phyloP scores from a whole-genome alignment of 2,888 invertebrate genomes.

The Lymantria monacha region DNA sequence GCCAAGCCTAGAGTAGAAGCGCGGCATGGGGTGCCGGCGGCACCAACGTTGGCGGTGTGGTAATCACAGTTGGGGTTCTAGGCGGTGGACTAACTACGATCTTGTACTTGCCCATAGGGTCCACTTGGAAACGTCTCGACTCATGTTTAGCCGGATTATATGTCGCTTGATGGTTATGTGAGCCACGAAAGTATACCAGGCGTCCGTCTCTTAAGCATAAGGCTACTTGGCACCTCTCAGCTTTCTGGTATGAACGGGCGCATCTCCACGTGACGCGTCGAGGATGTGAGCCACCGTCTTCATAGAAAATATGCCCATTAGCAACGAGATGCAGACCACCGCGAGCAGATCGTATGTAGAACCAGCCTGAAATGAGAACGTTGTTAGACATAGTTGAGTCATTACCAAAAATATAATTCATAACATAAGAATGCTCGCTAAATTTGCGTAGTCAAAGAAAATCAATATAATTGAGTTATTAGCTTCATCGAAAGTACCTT shows the following conservation, averaged over 20 bases:
- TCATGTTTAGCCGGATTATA: conserved; percentile 74
- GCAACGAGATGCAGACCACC: conserved; percentile 75
- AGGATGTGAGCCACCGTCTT: conserved; percentile 75
- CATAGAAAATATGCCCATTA: conserved; percentile 76
- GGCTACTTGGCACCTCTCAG: conserved; percentile 75
- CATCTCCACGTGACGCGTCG: conserved; percentile 77
- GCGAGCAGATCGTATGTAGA: conserved; percentile 76
- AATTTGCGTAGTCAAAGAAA: conserved; percentile 5
- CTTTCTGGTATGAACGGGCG: conserved; percentile 76
- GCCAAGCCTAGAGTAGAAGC: conserved; percentile 77
- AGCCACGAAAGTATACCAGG: conserved; percentile 71
- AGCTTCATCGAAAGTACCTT: conserved; percentile 20
- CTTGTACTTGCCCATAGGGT: conserved; percentile 78
- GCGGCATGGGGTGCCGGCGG: conserved; percentile 67
- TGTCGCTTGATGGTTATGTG: conserved; percentile 73
- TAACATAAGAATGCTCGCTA: conserved; percentile 2
- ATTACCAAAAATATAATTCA: not conserved
- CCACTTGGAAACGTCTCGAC: conserved; percentile 71
- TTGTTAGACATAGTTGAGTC: conserved; percentile 28
- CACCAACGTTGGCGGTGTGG: conserved; percentile 48
- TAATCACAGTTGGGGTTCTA: conserved; percentile 33
- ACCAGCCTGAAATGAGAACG: conserved; percentile 68
- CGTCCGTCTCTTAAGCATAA: conserved; percentile 75
- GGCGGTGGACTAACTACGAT: conserved; percentile 60
- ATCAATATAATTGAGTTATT: conserved; percentile 13